These are phyloP conservation scores for Anhinga anhinga DNA, from an alignment of 2,113 vertebrate genomes.

Conservation along the genomic window DNA sequence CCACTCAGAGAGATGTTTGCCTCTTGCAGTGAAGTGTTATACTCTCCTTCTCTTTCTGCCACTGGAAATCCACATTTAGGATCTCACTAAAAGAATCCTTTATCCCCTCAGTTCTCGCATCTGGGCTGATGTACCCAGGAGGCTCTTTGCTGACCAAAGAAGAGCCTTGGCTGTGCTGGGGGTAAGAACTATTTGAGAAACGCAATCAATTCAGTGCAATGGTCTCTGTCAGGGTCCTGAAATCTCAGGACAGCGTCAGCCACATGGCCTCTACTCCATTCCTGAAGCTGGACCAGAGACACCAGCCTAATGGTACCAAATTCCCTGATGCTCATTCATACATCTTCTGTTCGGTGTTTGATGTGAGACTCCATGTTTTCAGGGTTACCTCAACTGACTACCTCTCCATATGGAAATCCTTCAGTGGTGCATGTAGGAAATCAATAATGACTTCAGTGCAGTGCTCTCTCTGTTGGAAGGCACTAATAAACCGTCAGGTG, in stretches of 20 bases:
- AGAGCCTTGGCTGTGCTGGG: not conserved
- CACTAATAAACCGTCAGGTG: not conserved
- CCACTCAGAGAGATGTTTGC: not conserved
- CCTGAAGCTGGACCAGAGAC: not conserved
- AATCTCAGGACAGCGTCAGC: fast-evolving
- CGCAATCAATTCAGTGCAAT: fast-evolving
- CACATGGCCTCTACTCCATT: not conserved
- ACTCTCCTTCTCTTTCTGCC: not conserved
- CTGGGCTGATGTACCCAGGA: not conserved
- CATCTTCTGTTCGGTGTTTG: not conserved
- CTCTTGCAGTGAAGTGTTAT: not conserved
- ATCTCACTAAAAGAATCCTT: not conserved
- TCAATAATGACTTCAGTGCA: not conserved
- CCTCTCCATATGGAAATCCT: not conserved
- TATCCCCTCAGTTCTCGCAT: not conserved
- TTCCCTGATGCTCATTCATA: not conserved
- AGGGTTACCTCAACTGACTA: not conserved
- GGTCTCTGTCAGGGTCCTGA: not conserved
- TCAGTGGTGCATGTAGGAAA: not conserved
- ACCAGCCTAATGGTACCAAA: not conserved
- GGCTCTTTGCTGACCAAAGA: not conserved
- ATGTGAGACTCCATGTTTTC: not conserved
- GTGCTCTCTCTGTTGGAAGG: not conserved
- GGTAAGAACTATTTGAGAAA: not conserved
- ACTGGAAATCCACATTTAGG: not conserved